A percentile compares a stretch with the other conserved stretches of the same genome.
phyloP scores from a whole-genome alignment of 92 coral and sea anemone genomes.

The Porites cylindrica region DNA sequence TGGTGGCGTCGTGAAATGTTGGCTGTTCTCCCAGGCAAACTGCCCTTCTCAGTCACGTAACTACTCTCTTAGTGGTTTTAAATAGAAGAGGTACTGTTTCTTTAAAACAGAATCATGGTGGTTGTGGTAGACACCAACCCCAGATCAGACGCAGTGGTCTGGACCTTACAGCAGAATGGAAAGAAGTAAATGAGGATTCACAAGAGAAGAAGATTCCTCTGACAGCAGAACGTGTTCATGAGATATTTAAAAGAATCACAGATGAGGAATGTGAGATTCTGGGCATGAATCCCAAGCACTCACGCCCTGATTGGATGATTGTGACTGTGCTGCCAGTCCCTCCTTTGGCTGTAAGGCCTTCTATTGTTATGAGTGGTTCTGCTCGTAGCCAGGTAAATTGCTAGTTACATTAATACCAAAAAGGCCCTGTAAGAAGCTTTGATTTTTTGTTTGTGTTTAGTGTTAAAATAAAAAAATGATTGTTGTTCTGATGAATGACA shows the following conservation, averaged over 20 bases:
- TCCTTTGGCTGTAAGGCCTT: conserved; percentile 98
- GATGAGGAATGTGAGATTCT: conserved; percentile 98
- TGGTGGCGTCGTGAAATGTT: too few species aligned
- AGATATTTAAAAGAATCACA: conserved; percentile 94
- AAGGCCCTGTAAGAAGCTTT: background rate
- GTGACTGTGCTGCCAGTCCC: conserved; percentile 98
- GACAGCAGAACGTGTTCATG: conserved; percentile 99
- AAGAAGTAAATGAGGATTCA: conserved; percentile 96
- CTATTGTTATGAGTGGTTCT: conserved; percentile 96
- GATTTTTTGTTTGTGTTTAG: background rate
- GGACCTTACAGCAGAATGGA: conserved; percentile 99
- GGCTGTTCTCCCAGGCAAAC: too few species aligned
- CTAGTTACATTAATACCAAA: background rate
- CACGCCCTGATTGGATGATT: conserved; percentile 99
- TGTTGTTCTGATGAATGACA: background rate
- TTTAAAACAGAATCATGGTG: conserved; percentile 88
- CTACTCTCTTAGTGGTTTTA: background rate
- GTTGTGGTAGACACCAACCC: conserved; percentile 99
- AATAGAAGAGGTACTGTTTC: background rate
- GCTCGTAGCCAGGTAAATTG: conserved; percentile 96
- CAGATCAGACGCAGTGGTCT: conserved; percentile 89
- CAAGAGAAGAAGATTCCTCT: conserved; percentile 95
- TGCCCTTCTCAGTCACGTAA: too few species aligned
- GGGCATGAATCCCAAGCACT: conserved; percentile 88
- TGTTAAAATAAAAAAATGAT: background rate